Evolutionary conservation across 2,113 vertebrate genomes (phyloP), one percentile per base, ranked within the genome.

Genomic region (Condylura cristata): DNA sequence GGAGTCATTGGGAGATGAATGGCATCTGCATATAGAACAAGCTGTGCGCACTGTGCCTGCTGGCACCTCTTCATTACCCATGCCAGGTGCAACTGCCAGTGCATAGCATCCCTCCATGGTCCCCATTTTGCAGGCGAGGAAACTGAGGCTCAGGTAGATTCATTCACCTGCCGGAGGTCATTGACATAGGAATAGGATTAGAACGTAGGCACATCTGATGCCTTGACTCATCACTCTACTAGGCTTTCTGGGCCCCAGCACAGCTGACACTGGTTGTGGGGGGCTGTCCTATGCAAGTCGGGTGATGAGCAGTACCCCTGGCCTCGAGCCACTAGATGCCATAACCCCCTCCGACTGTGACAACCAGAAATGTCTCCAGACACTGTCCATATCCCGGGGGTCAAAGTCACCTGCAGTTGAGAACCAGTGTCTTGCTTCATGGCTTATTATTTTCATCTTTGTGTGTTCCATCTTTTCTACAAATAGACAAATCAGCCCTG

Each of bases 1-100:
- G 89, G 66, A 93, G 76, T 88, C 13, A 0, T 1, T 34, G 89
- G 86, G 91, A 96, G 95, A 96, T 91, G 94, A 95, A 91, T 82
- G 72, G 72, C 34, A 39, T 91, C 96, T 95, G 87, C 87, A 70
- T 65, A 74, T 0, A 53, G 89, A 53, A 48, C 80, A 87, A 87
- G 95, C 91, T 48, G 65, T 28, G 71, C 0, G 14, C 70, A 3
- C 3, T 3, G 65, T 17, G 86, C 58, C 75, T 60, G 26, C 9
- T 5, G 80, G 80, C 81, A 74, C 76, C 89, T 93, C 91, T 86
- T 90, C 85, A 13, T 48, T 41, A 66, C 18, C 0, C 1, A 28
- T 5, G 75, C 80, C 87, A 93, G 94, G 75, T 68, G 93, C 20
- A 9, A 89, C 83, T 26, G 53, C 10, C 32, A n/a, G 37, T 1